These are phyloP conservation scores for Sminthurinus signatus DNA, from an alignment of 1,140 invertebrate genomes.

Conservation along the genomic window DNA sequence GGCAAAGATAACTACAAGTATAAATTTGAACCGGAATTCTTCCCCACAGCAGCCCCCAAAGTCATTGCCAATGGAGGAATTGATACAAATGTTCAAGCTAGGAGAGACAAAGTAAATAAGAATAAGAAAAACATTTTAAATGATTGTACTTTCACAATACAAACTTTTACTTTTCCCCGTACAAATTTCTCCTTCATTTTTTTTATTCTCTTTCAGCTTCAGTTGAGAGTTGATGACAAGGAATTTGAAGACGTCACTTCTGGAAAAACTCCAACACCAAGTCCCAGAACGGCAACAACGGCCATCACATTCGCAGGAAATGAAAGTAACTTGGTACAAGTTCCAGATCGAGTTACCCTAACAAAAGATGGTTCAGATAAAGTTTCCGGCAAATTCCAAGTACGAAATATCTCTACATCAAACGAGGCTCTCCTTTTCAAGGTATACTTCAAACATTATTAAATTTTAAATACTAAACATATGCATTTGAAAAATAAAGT, in stretches of 20 bases:
- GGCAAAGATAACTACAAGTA: slow-evolving; percentile 36
- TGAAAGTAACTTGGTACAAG: no score
- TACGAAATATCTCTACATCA: background rate
- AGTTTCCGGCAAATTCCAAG: background rate
- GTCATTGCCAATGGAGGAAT: slow-evolving; percentile 2
- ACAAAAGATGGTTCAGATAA: slow-evolving; percentile 3
- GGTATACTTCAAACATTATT: background rate
- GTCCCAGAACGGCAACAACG: no score
- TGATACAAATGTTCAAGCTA: background rate
- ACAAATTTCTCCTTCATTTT: background rate
- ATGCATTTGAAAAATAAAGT: background rate
- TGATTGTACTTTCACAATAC: no score
- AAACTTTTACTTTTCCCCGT: no score
- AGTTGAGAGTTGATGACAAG: no score
- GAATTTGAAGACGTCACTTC: no score
- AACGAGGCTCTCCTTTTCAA: slow-evolving; percentile 11
- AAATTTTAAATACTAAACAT: background rate
- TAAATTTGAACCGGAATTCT: slow-evolving; percentile 31
- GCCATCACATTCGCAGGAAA: no score
- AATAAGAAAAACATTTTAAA: no score
- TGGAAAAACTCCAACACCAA: no score
- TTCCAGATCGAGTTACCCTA: background rate
- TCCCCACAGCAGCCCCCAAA: slow-evolving; percentile 10
- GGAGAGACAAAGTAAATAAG: background rate
- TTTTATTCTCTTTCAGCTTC: no score